phyloP scores from a whole-genome alignment of 2,888 invertebrate species.

The Leptodirus hochenwartii region DNA sequence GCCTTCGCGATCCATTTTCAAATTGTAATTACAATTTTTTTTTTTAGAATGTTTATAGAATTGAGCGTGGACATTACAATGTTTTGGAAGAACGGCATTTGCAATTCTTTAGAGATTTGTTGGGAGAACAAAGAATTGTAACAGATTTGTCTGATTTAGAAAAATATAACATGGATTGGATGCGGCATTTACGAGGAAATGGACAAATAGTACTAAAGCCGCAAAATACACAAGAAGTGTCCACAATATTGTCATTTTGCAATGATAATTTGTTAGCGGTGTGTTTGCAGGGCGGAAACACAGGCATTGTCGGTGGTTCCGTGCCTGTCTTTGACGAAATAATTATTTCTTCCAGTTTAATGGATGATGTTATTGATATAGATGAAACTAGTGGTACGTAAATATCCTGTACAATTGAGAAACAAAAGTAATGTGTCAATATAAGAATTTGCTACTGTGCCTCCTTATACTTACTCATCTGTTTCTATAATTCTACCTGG shows the following conservation, averaged over 20 bases:
- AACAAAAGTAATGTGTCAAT: slow-evolving; percentile 4
- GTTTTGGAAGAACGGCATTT: slow-evolving; percentile 38
- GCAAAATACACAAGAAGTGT: slow-evolving; percentile 69
- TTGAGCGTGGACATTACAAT: slow-evolving; percentile 41
- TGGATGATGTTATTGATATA: slow-evolving; percentile 69
- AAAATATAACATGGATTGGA: slow-evolving; percentile 77
- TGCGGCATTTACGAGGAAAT: slow-evolving; percentile 68
- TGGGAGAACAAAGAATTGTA: slow-evolving; percentile 45
- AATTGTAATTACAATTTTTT: slow-evolving; percentile 1
- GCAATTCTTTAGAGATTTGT: slow-evolving; percentile 40
- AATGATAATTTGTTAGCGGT: slow-evolving; percentile 67
- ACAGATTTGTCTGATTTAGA: slow-evolving; percentile 59
- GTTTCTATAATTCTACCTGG: too few species aligned
- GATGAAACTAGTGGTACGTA: slow-evolving; percentile 61
- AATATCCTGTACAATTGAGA: too few species aligned
- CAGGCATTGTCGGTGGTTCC: slow-evolving; percentile 84
- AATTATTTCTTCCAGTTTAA: slow-evolving; percentile 60
- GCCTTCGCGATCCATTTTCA: background rate
- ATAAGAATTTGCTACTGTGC: slow-evolving; percentile 3
- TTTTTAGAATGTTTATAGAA: slow-evolving; percentile 38
- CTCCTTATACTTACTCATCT: background rate
- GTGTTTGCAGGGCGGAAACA: slow-evolving; percentile 88
- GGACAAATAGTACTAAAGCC: slow-evolving; percentile 75
- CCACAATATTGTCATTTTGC: slow-evolving; percentile 70
- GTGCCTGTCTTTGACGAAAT: slow-evolving; percentile 96